Base-by-base conservation (phyloP, 1,140 invertebrate species). In the Aporrectodea caliginosa region DNA sequence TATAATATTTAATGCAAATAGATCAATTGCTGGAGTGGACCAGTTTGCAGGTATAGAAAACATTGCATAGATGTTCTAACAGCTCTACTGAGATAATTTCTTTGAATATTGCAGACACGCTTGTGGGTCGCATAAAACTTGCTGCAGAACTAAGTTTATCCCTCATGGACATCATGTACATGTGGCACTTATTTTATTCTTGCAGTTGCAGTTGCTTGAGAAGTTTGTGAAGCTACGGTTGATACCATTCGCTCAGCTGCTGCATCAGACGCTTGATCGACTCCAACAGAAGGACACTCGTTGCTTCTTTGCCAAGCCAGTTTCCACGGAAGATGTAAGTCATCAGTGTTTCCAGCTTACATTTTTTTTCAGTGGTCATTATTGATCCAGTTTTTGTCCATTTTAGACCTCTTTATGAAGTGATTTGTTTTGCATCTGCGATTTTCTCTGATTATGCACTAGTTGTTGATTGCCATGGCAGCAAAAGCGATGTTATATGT, bases 241-340 rank as follows among this genome's bases (percentile, higher is more conserved):
- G 43, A 58, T 12, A 58, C 96, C 96, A 14, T 90, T 96, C 29
- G 92, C 93, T 78, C 92, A 93, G 69, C 92, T 94, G 76, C 88
- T 98, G 43, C 89, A 91, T 81, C 91, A 87, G 35, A 85, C 89
- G 58, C 84, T 97, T 29, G 92, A 94, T 80, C 89, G 93, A 43
- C 90, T 98, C 27, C 91, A 93, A 73, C 90, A 92, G 68, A 92
- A 92, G 82, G 97, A 98, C 87, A 91, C 92, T 30, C 92, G 93
- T 78, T 93, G 95, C 82, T 94, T 98, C 58, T 98, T 98, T 89
- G 92, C 92, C 0, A 93, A 98, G 86, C 97, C 97, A 1, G 97
- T 98, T 0, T 94, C 97, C 85, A 90, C 92, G 12, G 92, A 92
- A 75, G 95, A 97, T 90, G 94, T 90, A 77, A 80, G 76, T 78